phyloP scores from a whole-genome alignment of 2,888 invertebrate genomes.

The Monopis laevigella region DNA sequence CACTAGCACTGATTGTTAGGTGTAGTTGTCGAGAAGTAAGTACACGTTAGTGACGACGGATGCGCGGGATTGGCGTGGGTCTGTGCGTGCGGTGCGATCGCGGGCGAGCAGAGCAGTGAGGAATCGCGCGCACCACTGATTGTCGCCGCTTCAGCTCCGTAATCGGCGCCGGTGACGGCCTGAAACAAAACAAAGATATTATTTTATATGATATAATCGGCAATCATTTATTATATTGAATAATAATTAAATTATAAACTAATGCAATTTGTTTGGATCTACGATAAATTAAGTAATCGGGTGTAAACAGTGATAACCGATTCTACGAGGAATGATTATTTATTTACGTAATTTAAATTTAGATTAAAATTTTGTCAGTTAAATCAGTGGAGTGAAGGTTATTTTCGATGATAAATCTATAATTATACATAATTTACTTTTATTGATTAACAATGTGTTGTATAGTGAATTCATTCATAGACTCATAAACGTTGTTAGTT shows the following conservation, averaged over 20 bases:
- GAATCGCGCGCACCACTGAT: conserved; percentile 32
- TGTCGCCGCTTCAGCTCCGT: conserved; percentile 44
- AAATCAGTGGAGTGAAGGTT: no score
- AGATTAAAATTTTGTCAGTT: no score
- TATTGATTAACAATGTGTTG: no score
- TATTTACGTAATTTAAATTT: no score
- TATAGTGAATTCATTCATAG: no score
- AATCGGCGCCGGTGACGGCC: conserved; percentile 50
- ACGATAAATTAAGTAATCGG: background rate
- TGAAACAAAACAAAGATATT: conserved; percentile 43
- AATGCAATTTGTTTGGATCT: background rate
- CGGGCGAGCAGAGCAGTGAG: conserved; percentile 48
- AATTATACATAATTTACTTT: no score
- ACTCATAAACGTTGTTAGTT: no score
- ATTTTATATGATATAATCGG: no score
- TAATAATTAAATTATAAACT: background rate
- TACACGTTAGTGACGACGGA: conserved; percentile 23
- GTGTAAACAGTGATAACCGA: no score
- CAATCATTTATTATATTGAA: no score
- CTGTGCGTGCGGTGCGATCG: conserved; percentile 51
- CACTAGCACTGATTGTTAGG: background rate
- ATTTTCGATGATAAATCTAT: no score
- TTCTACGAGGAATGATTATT: no score
- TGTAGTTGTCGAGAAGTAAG: background rate
- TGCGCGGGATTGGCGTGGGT: conserved; percentile 28